A percentile compares a stretch with the other conserved stretches of the same genome.
Evolutionary conservation across 1,140 invertebrate genomes (phyloP).

Genomic region (Drosophila littoralis): DNA sequence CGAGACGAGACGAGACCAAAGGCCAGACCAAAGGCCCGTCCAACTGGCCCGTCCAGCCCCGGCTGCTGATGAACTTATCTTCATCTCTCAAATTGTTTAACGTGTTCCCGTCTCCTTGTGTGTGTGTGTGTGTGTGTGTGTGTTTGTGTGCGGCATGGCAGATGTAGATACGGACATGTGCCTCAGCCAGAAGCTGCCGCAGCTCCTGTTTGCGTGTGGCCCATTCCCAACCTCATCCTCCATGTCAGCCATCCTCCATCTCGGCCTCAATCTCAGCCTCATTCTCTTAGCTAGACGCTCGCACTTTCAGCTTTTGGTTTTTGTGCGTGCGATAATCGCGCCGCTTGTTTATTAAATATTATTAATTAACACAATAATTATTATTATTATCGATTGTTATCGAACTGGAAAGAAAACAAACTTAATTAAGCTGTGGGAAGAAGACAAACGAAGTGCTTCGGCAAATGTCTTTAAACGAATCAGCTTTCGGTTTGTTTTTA

Average conservation of each 20-base stretch:
- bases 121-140: conserved; percentile 46
- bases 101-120: conserved; percentile 41
- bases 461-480: too few relatives aligned
- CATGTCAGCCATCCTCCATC: not conserved
- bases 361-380: conserved; percentile 38
- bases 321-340: conserved; percentile 39
- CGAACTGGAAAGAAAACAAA: not conserved
- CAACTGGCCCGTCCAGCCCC: conserved; percentile 7
- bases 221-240: not conserved
- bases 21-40: conserved; percentile 15
- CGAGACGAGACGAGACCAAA: too few relatives aligned
- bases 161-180: conserved; percentile 51
- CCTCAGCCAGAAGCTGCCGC: conserved; percentile 22
- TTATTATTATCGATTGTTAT: too few relatives aligned
- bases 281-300: not conserved
- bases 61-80: conserved; percentile 71
- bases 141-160: conserved; percentile 42
- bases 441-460: too few relatives aligned
- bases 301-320: not conserved
- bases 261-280: not conserved
- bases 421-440: too few relatives aligned
- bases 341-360: conserved; percentile 76
- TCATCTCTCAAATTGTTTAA: conserved; percentile 64
- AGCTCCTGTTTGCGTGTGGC: not conserved
- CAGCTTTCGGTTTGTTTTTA: not conserved